Percentiles rank a stretch among this genome's conserved stretches.
Evolutionary conservation across 1,140 invertebrate species (phyloP).

Genomic region (Drosophila tristis): DNA sequence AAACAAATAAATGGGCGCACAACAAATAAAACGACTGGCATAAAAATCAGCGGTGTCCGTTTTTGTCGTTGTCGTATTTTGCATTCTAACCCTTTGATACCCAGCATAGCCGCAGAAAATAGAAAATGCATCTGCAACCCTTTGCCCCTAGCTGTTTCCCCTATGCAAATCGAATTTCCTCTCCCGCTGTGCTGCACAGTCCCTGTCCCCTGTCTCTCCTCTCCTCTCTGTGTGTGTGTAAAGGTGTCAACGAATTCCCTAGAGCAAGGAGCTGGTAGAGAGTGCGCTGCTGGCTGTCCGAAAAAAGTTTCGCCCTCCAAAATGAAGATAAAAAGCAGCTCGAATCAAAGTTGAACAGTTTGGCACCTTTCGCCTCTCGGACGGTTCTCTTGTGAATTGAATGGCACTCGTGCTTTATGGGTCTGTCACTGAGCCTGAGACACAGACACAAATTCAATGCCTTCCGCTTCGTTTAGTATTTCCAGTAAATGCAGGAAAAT

Average conservation of each 20-base stretch:
- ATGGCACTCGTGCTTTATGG: too few relatives aligned
- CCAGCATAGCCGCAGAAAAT: background rate
- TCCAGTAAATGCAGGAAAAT: background rate
- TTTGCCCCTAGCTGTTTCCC: constrained; percentile 14
- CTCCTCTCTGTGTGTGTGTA: constrained; percentile 4
- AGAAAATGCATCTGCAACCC: constrained; percentile 39
- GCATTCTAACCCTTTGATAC: constrained; percentile 23
- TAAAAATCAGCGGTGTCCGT: background rate
- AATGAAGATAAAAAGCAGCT: constrained; percentile 17
- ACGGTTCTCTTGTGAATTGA: too few relatives aligned
- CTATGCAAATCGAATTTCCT: constrained; percentile 29
- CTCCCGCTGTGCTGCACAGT: constrained; percentile 1
- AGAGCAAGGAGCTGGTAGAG: background rate
- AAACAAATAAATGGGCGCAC: constrained; percentile 5
- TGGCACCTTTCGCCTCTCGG: too few relatives aligned
- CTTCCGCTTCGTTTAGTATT: background rate
- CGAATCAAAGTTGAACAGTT: constrained; percentile 12
- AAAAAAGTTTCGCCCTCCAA: constrained; percentile 1
- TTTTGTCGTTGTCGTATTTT: constrained; percentile 1
- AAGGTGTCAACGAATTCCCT: constrained; percentile 36
- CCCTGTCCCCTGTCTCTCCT: background rate
- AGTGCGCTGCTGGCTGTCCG: background rate
- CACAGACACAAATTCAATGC: background rate
- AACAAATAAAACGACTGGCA: constrained; percentile 12
- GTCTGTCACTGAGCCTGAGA: background rate